Base-by-base conservation (phyloP, 2,888 invertebrate genomes). In the Diarsia rubi region DNA sequence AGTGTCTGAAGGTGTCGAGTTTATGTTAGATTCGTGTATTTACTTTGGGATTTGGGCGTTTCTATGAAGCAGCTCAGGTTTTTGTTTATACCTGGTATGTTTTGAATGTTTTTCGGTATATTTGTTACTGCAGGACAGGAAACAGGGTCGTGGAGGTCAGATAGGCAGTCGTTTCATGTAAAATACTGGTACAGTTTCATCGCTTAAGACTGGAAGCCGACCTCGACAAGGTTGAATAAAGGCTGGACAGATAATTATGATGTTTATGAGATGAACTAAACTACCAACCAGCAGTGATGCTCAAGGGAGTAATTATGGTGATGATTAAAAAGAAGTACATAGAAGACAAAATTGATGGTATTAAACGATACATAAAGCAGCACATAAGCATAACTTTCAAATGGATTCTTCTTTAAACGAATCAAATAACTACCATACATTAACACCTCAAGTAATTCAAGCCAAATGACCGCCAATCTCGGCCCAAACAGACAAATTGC, bases 1-100 rank as follows among this genome's bases (percentile, higher is more conserved):
- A 64, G 73, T 59, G 69, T 54, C 70, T 76, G 79, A 75, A 82
- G 73, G 75, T 79, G 73, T 45, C 11, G 45, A 76, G 74, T 79
- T 85, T 85, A 73, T 68, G 73, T 84, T 81, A 83, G 62, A 81
- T 77, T 69, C 73, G 60, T 70, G 54, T 84, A 85, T 86, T 87
- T 78, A 66, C 65, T 82, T 81, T 79, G 24, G 57, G 74, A 60
- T 82, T 77, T 77, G 24, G 74, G 70, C 62, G 63, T 82, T 75
- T 78, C 76, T 81, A 67, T 78, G 63, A 69, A 72, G 69, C 72
- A 42, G 16, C 42, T 79, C 54, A 47, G 12, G 60, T 47, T 52
- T 79, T 42, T 57, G 24, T 44, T 71, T 66, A n/a, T n/a, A 24
- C 16, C n/a, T 69, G 27, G n/a, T 31, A 69, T 31, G 31, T 62